A percentile compares a stretch with the other conserved stretches of the same genome.
These are phyloP conservation scores for Solen grandis DNA, from an alignment of 1,140 invertebrate genomes.

Conservation along the genomic window DNA sequence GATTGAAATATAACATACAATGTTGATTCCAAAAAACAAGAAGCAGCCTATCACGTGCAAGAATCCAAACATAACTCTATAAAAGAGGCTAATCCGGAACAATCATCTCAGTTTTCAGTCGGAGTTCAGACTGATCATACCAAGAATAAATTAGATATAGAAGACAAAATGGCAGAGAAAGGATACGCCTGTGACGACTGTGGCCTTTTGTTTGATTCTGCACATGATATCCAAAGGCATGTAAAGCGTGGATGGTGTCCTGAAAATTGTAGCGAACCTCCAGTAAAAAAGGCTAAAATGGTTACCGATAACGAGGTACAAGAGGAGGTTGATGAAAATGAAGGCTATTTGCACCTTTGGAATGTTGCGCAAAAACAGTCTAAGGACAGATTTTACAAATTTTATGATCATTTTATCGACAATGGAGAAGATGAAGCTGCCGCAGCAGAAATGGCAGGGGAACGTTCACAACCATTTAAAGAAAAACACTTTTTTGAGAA, in stretches of 20 bases:
- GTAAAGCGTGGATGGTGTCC: conserved; percentile 33
- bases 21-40: background rate
- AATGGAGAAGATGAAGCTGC: conserved; percentile 26
- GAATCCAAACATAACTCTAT: background rate
- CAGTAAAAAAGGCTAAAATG: background rate
- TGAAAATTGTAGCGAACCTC: background rate
- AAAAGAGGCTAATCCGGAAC: background rate
- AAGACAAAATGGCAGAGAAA: conserved; percentile 2
- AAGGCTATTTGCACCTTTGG: conserved; percentile 5
- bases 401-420: conserved; percentile 25
- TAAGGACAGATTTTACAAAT: too few species aligned
- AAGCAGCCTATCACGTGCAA: background rate
- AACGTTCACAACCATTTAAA: conserved; percentile 18
- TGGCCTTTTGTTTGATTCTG: conserved; percentile 23
- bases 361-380: conserved; percentile 5
- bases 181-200: conserved; percentile 16
- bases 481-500: conserved; percentile 24
- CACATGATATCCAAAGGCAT: conserved; percentile 25
- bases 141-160: background rate
- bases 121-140: conserved; percentile 2
- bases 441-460: conserved; percentile 8
- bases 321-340: background rate
- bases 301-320: conserved; percentile 4
- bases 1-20: conserved; percentile 12
- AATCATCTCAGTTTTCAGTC: background rate